A percentile compares a stretch with the other conserved stretches of the same genome.
Conservation (phyloP, 2,797 vertebrate genomes). For the Gymnocypris eckloni region DNA sequence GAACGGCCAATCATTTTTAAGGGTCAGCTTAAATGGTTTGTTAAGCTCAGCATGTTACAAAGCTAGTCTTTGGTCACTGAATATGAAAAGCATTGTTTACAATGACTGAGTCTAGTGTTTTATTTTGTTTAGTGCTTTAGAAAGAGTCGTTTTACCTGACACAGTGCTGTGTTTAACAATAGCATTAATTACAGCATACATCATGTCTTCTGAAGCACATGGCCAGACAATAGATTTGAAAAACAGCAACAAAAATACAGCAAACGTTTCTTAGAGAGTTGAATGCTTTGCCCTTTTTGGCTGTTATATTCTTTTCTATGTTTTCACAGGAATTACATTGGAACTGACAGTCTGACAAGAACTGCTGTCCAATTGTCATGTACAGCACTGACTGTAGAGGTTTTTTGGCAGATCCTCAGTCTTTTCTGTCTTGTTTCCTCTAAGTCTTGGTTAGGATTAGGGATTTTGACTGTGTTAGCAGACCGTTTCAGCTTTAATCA, state of each 20-base stretch:
- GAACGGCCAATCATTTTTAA: not conserved
- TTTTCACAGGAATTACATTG: constrained; percentile 14
- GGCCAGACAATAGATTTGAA: not conserved
- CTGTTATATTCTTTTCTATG: not conserved
- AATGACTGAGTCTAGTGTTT: not conserved
- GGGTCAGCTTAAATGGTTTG: not conserved
- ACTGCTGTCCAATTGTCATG: constrained; percentile 39
- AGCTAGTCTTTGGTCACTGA: not conserved
- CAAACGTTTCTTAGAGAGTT: not conserved
- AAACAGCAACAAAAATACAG: not conserved
- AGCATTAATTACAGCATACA: constrained; percentile 5
- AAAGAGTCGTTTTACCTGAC: not conserved
- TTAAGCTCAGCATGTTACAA: not conserved
- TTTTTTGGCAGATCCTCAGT: not conserved
- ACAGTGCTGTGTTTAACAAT: constrained; percentile 16
- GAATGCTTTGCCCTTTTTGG: not conserved
- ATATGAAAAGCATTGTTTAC: constrained; percentile 11
- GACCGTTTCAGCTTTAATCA: not conserved
- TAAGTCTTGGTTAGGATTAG: not conserved
- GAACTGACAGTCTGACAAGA: constrained; percentile 36
- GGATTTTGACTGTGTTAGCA: constrained; percentile 1
- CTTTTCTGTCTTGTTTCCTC: constrained; percentile 7
- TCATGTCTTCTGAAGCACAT: constrained; percentile 8
- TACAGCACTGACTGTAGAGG: not conserved
- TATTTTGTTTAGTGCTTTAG: not conserved